These are phyloP conservation scores for Parazoanthus atlanticus DNA, from an alignment of 92 coral and sea anemone genomes.

Conservation along the genomic window DNA sequence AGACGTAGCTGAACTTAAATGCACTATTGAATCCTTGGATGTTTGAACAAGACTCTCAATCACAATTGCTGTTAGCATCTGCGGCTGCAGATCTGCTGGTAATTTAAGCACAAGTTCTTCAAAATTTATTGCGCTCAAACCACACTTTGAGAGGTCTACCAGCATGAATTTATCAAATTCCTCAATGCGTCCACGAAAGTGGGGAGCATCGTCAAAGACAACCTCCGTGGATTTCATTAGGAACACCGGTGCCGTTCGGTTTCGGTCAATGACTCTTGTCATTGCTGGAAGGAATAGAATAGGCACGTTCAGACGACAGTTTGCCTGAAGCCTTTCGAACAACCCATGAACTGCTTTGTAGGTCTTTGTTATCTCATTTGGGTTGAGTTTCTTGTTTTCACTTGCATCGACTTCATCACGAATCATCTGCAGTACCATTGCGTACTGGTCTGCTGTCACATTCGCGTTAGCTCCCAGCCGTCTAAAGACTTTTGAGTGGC, in stretches of 20 bases:
- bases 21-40: neutral
- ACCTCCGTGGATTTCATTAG: slow-evolving; percentile 51
- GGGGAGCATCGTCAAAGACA: slow-evolving; percentile 67
- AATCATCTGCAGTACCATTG: slow-evolving; percentile 58
- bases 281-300: slow-evolving; percentile 63
- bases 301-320: neutral
- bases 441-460: slow-evolving; percentile 65
- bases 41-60: slow-evolving; percentile 43
- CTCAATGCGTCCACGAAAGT: slow-evolving; percentile 56
- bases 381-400: slow-evolving; percentile 39
- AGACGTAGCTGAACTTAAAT: slow-evolving; percentile 26
- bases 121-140: slow-evolving; percentile 31
- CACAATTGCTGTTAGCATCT: slow-evolving; percentile 59
- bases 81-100: slow-evolving; percentile 55
- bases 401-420: slow-evolving; percentile 5
- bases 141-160: slow-evolving; percentile 47
- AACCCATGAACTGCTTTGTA: slow-evolving; percentile 64
- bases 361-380: slow-evolving; percentile 56
- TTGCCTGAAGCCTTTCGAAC: slow-evolving; percentile 40
- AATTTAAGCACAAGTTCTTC: slow-evolving; percentile 49
- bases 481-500: slow-evolving; percentile 40
- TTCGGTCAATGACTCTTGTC: too few species aligned
- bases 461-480: slow-evolving; percentile 60
- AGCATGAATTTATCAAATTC: slow-evolving; percentile 38
- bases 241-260: slow-evolving; percentile 13